Evolutionary conservation across 2,888 invertebrate species (phyloP).

Genomic region (Heterodera filipjevi): DNA sequence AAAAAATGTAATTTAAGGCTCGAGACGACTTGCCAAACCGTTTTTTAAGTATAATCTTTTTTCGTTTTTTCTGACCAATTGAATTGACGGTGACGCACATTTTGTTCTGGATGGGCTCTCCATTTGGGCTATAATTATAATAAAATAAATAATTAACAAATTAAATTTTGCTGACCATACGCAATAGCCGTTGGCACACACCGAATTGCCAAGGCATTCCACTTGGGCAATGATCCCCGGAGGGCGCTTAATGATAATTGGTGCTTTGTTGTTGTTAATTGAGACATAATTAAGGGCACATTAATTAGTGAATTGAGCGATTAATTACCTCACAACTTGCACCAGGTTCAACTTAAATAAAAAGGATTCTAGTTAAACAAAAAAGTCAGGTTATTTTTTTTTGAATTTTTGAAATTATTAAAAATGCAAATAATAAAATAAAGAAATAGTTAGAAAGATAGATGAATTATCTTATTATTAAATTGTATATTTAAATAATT

Average conservation of each 20-base stretch:
- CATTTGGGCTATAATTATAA: constrained; percentile 47
- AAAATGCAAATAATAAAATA: no score
- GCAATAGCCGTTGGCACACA: constrained; percentile 61
- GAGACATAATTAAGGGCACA: no score
- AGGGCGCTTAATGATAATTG: constrained; percentile 14
- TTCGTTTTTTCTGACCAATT: constrained; percentile 25
- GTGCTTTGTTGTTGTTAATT: no score
- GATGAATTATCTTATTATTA: no score
- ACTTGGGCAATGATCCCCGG: constrained; percentile 38
- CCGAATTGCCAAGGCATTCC: constrained; percentile 58
- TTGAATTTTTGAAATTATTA: no score
- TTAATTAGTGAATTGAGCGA: no score
- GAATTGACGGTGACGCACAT: constrained; percentile 49
- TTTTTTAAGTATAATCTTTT: no score
- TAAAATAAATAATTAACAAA: neutral
- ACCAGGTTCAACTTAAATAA: constrained; percentile 43
- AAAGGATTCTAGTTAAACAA: neutral
- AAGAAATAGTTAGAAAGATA: no score
- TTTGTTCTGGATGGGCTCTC: constrained; percentile 54
- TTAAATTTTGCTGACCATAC: constrained; percentile 44
- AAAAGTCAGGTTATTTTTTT: neutral
- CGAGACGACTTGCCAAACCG: no score
- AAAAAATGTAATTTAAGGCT: no score
- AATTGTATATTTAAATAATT: no score
- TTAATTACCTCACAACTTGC: constrained; percentile 36